Evolutionary conservation across 1,140 invertebrate species (phyloP).

Genomic region (Aradophagus sp.): DNA sequence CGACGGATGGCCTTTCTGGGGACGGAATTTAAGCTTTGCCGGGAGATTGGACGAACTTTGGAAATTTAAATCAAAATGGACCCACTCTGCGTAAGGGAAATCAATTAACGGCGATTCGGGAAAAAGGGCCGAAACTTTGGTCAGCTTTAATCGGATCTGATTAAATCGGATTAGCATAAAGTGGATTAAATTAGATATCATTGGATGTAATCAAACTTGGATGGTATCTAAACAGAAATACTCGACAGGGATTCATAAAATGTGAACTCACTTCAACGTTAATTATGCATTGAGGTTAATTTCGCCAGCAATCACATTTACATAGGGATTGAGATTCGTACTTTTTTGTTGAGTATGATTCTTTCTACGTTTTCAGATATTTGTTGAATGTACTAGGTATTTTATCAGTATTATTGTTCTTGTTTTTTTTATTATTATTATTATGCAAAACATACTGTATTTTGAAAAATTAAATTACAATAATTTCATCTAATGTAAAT

Average conservation of each 20-base stretch:
- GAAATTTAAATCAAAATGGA: conserved; percentile 8
- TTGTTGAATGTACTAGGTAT: too few relatives aligned
- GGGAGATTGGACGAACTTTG: neutral
- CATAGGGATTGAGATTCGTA: too few relatives aligned
- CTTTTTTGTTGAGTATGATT: too few relatives aligned
- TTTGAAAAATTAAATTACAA: too few relatives aligned
- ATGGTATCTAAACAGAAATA: conserved; percentile 13
- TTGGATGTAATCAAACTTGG: conserved; percentile 6
- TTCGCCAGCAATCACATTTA: too few relatives aligned
- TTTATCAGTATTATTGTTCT: too few relatives aligned
- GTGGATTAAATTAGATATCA: conserved; percentile 13
- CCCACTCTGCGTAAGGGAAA: neutral
- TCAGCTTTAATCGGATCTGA: conserved; percentile 18
- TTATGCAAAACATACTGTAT: too few relatives aligned
- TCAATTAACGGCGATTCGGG: neutral
- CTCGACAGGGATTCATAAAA: too few relatives aligned
- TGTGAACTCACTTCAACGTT: neutral
- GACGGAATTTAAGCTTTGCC: neutral
- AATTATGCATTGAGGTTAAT: too few relatives aligned
- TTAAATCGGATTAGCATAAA: conserved; percentile 20
- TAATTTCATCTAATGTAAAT: too few relatives aligned
- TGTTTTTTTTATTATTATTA: too few relatives aligned
- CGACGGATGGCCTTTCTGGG: conserved; percentile 1
- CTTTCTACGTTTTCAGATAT: too few relatives aligned
- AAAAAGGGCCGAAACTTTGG: neutral